A percentile compares a stretch with the other conserved stretches of the same genome.
phyloP scores from a whole-genome alignment of 2,797 vertebrate genomes.

The Rhabdophis nuchalis region DNA sequence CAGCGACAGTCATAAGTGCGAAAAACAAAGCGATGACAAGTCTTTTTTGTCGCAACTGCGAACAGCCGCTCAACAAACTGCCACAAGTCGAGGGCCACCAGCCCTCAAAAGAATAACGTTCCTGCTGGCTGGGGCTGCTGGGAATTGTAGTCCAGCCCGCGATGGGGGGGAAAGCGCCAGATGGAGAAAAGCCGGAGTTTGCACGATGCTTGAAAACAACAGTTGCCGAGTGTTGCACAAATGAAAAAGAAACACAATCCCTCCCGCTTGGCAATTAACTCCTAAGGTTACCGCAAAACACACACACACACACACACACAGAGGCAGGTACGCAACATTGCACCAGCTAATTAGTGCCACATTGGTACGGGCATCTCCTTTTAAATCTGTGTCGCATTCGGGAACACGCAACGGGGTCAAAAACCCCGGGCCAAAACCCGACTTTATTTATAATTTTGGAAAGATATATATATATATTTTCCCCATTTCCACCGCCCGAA shows the following conservation, averaged over 20 bases:
- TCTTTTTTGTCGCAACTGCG: neutral
- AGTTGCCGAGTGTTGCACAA: neutral
- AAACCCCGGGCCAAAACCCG: neutral
- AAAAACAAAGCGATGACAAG: neutral
- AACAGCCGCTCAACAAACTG: neutral
- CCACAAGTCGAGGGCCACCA: accelerated
- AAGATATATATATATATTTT: too few species aligned
- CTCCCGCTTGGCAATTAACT: neutral
- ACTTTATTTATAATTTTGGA: neutral
- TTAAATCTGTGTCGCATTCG: neutral
- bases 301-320: neutral
- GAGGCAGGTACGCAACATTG: neutral
- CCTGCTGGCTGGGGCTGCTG: neutral
- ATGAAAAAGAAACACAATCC: neutral
- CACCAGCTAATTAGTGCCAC: neutral
- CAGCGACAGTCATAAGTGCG: accelerated
- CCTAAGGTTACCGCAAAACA: conserved; percentile 16
- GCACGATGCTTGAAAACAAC: neutral
- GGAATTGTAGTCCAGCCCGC: neutral
- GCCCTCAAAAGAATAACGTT: neutral
- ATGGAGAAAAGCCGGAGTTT: accelerated
- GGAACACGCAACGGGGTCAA: neutral
- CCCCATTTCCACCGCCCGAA: neutral
- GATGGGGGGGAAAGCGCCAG: neutral
- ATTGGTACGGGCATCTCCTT: neutral